Evolutionary conservation across 2,888 invertebrate genomes (phyloP), one percentile per base, ranked within the genome.

Genomic region (Meliscaeva auricollis): DNA sequence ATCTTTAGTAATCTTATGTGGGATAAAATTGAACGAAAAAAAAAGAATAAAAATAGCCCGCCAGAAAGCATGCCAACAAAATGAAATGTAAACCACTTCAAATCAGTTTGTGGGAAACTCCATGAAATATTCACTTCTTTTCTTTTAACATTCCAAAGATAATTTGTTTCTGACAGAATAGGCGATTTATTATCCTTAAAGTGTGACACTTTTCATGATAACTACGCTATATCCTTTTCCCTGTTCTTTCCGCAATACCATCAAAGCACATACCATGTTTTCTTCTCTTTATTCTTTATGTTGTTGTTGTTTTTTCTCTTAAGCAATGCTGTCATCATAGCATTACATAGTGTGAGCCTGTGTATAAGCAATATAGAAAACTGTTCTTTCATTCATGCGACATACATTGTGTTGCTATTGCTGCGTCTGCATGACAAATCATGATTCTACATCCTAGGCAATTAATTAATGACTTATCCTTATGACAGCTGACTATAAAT

Each of bases 161-260:
- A 68, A 78, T 83, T 83, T 78, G 83, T 83, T 83, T 83, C 73
- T 78, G 83, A 83, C 83, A 83, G 83, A 78, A 74, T 79, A 78
- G 73, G 62, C 74, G 69, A 78, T 78, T 83, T 83, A 74, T 83
- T 83, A 78, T 83, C 69, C 83, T 74, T 69, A 68, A 76, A 82
- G 77, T 82, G 64, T 82, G 83, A 83, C 83, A 83, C 69, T 83
- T 83, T 78, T 78, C 73, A 74, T 78, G 83, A 83, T 78, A 78
- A 83, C 73, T 73, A 74, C 66, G 48, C 62, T 48, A 79, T 78
- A 83, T 83, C 74, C 83, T 69, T 64, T 83, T 78, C 30, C 64
- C 50, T 73, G 78, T 74, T 69, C 69, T 20, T 64, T 78, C 62
- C 83, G 41, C 69, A 78, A 52, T 78, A 44, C 26, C 50, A 17